Evolutionary conservation across 2,797 vertebrate species (phyloP).

Genomic region (Pseudocheirus occidentalis): DNA sequence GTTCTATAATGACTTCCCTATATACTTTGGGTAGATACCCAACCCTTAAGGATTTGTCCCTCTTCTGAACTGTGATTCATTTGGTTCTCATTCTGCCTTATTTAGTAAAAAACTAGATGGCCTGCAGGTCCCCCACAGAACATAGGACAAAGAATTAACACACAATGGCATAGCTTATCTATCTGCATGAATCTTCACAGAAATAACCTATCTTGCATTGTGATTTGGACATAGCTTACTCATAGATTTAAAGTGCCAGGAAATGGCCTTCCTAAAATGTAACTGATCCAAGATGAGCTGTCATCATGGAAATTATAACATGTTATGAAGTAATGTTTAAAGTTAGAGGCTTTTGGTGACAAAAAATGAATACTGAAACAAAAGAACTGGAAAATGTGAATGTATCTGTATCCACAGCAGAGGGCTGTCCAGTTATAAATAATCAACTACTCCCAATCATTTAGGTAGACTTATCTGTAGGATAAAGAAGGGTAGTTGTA

Average conservation of each 20-base stretch:
- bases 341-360: constrained; percentile 14
- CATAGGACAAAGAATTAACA: constrained; percentile 10
- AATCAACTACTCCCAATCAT: neutral
- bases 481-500: neutral
- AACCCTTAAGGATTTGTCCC: neutral
- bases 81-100: neutral
- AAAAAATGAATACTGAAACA: constrained; percentile 15
- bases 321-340: constrained; percentile 18
- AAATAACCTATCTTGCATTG: constrained; percentile 8
- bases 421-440: neutral
- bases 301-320: constrained; percentile 39
- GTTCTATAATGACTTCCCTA: neutral
- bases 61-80: neutral
- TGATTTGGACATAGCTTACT: constrained; percentile 46
- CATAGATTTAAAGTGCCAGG: constrained; percentile 29
- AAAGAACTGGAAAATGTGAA: constrained; percentile 8
- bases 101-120: neutral
- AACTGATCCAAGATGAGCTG: constrained; percentile 44
- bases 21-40: neutral
- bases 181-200: constrained; percentile 27
- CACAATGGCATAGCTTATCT: neutral
- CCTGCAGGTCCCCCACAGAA: neutral
- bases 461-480: neutral
- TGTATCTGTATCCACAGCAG: neutral
- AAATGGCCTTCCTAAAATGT: constrained; percentile 45